Evolutionary conservation across 2,113 vertebrate genomes (phyloP).

Genomic region (Podarcis muralis): DNA sequence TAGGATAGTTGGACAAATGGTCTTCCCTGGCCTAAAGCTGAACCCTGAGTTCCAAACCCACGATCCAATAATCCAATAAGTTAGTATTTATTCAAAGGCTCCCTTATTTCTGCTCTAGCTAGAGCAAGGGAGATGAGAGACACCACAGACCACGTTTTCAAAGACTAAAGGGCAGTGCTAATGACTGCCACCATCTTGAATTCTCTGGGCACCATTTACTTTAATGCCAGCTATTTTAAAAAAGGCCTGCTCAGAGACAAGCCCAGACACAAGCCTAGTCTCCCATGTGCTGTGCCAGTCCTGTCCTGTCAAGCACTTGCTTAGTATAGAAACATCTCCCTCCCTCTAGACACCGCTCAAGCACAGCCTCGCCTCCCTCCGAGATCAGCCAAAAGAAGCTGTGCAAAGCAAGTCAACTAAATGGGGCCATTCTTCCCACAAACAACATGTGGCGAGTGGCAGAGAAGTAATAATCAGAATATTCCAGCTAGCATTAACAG

Average conservation of each 20-base stretch:
- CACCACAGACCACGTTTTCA: background rate
- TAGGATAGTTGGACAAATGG: background rate
- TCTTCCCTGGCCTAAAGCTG: background rate
- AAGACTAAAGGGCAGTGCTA: background rate
- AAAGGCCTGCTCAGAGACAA: background rate
- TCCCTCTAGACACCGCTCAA: background rate
- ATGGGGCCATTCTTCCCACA: constrained; percentile 9
- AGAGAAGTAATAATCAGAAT: background rate
- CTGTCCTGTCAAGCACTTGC: constrained; percentile 14
- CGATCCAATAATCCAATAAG: background rate
- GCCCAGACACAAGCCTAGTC: background rate
- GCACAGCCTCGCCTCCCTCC: rapidly evolving
- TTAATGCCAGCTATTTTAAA: background rate
- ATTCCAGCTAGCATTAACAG: background rate
- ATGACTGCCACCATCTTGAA: background rate
- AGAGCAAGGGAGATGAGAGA: background rate
- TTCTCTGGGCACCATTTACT: background rate
- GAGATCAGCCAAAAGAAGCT: background rate
- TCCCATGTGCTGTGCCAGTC: background rate
- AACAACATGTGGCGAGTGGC: background rate
- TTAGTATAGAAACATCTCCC: background rate
- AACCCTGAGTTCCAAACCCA: background rate
- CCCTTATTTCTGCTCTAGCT: background rate
- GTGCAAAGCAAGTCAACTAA: constrained; percentile 7
- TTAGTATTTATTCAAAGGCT: background rate